phyloP scores from a whole-genome alignment of 2,888 invertebrate genomes.

The Conops quadrifasciatus region DNA sequence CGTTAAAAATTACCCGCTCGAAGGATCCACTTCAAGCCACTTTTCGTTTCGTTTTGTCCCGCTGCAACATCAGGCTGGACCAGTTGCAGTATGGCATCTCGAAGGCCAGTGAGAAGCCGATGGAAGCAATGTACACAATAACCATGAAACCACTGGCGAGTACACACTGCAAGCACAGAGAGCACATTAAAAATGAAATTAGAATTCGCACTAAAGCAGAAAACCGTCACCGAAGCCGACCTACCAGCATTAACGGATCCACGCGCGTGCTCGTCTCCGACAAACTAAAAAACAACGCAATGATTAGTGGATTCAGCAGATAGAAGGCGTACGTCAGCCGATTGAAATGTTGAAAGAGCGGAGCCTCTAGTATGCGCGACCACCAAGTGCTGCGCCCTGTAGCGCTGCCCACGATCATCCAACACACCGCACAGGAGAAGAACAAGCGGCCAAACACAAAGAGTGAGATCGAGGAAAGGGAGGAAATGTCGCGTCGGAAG shows the following conservation, averaged over 20 bases:
- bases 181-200: slow-evolving; percentile 1
- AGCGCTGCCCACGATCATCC: slow-evolving; percentile 69
- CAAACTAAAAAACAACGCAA: slow-evolving; percentile 65
- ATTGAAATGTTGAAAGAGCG: slow-evolving; percentile 66
- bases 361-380: slow-evolving; percentile 61
- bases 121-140: slow-evolving; percentile 58
- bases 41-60: slow-evolving; percentile 30
- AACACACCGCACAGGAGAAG: slow-evolving; percentile 69
- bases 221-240: slow-evolving; percentile 31
- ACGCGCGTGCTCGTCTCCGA: slow-evolving; percentile 61
- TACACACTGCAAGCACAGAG: slow-evolving; percentile 50
- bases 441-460: slow-evolving; percentile 67
- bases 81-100: slow-evolving; percentile 62
- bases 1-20: background rate
- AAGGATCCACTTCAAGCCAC: slow-evolving; percentile 11
- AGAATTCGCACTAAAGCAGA: background rate
- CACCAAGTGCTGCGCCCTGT: slow-evolving; percentile 67
- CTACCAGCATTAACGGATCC: slow-evolving; percentile 64
- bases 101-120: slow-evolving; percentile 60
- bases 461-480: slow-evolving; percentile 66
- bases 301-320: slow-evolving; percentile 69
- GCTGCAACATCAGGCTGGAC: slow-evolving; percentile 52
- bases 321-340: slow-evolving; percentile 70
- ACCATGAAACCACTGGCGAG: slow-evolving; percentile 60
- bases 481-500: slow-evolving; percentile 63